Evolutionary conservation across 2,113 vertebrate genomes (phyloP).

Genomic region (Ia io): DNA sequence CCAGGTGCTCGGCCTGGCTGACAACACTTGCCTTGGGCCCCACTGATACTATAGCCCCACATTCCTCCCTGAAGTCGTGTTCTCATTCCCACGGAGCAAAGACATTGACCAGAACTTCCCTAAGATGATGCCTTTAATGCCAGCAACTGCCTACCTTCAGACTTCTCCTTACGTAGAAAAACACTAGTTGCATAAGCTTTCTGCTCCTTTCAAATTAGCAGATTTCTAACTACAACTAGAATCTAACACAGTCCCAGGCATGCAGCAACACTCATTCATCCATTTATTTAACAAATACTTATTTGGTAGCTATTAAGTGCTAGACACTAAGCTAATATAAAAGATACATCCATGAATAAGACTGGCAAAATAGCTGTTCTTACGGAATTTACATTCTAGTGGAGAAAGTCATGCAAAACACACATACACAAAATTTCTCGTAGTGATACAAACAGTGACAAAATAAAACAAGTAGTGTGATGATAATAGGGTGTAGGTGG

Average conservation of each 20-base stretch:
- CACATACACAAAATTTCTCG: not conserved
- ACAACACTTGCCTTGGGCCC: not conserved
- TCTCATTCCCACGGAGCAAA: not conserved
- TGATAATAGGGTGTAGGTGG: not conserved
- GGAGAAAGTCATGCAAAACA: not conserved
- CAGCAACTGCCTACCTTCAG: not conserved
- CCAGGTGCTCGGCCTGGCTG: not conserved
- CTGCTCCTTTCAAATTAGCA: not conserved
- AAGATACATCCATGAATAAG: not conserved
- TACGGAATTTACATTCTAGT: not conserved
- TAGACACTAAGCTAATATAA: not conserved
- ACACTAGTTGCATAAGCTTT: not conserved
- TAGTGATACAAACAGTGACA: not conserved
- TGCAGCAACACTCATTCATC: not conserved
- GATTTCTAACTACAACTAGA: not conserved
- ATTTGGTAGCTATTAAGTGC: not conserved
- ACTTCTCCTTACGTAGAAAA: not conserved
- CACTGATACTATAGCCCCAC: not conserved
- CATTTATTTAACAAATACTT: slow-evolving; percentile 11
- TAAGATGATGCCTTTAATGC: not conserved
- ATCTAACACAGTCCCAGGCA: not conserved
- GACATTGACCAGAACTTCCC: not conserved
- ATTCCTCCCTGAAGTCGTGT: not conserved
- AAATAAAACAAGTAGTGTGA: not conserved
- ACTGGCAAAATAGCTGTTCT: not conserved